Evolutionary conservation across 1,140 invertebrate species (phyloP).

Genomic region (Drosophila persimilis): DNA sequence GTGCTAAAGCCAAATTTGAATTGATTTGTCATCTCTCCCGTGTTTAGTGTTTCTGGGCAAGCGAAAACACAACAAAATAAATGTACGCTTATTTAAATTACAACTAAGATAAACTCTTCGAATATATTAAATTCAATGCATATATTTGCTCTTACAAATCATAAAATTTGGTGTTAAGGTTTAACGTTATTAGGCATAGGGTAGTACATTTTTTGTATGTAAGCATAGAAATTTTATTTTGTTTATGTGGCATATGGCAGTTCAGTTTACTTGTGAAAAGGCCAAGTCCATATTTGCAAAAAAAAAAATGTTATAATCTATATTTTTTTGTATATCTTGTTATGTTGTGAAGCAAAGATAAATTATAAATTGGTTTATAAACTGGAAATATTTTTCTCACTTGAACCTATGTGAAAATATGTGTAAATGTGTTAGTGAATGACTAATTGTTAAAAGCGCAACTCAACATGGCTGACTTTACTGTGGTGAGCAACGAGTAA

Average conservation of each 20-base stretch:
- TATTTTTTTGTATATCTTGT: neutral
- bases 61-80: too few relatives aligned
- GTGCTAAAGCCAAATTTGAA: too few relatives aligned
- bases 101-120: too few relatives aligned
- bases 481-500: slow-evolving; percentile 59
- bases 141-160: too few relatives aligned
- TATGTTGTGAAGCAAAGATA: slow-evolving; percentile 8
- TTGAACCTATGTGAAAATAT: slow-evolving; percentile 14
- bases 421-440: slow-evolving; percentile 36
- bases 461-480: slow-evolving; percentile 76
- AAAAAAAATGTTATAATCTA: slow-evolving; percentile 20
- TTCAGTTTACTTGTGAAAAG: slow-evolving; percentile 13
- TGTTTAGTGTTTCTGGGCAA: too few relatives aligned
- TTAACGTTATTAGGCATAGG: neutral
- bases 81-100: too few relatives aligned
- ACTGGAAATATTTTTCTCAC: slow-evolving; percentile 41
- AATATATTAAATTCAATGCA: too few relatives aligned
- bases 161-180: neutral
- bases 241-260: slow-evolving; percentile 72
- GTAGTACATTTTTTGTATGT: neutral
- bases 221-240: slow-evolving; percentile 37
- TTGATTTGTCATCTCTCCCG: too few relatives aligned
- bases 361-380: slow-evolving; percentile 18
- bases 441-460: slow-evolving; percentile 71
- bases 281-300: neutral